Evolutionary conservation across 2,797 vertebrate genomes (phyloP).

Genomic region (Leucoraja ocellata): DNA sequence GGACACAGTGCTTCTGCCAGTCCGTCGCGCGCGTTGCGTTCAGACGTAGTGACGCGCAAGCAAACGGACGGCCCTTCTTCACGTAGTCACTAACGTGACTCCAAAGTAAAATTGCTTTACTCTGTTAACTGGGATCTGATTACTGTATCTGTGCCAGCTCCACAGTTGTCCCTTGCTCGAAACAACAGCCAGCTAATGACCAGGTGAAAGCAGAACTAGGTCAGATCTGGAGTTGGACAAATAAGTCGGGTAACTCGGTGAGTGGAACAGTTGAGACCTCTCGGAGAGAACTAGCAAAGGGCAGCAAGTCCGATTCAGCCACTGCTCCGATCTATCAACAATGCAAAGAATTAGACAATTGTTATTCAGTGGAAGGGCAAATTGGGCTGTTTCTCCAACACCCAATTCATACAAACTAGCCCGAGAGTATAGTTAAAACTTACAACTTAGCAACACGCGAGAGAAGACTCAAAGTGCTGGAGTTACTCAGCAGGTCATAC

Average conservation of each 20-base stretch:
- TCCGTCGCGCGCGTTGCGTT: too few species aligned
- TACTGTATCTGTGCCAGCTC: not conserved
- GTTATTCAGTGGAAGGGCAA: not conserved
- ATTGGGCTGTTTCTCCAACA: not conserved
- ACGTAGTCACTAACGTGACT: too few species aligned
- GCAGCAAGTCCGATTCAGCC: not conserved
- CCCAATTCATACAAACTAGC: not conserved
- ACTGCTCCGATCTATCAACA: not conserved
- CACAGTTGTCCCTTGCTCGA: not conserved
- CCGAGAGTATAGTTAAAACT: not conserved
- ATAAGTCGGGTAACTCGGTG: not conserved
- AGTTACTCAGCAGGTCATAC: too few species aligned
- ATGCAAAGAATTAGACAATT: not conserved
- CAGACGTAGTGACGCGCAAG: too few species aligned
- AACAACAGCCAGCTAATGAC: not conserved
- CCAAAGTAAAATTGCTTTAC: not conserved
- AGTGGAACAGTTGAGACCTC: not conserved
- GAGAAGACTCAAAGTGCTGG: too few species aligned
- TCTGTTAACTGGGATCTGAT: not conserved
- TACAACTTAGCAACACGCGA: not conserved
- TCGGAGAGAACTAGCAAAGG: not conserved
- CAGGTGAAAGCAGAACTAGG: not conserved
- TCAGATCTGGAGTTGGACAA: not conserved
- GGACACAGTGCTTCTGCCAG: too few species aligned
- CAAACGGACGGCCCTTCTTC: too few species aligned